A percentile compares a stretch with the other conserved stretches of the same genome.
phyloP scores from a whole-genome alignment of 2,113 vertebrate species.

The Egretta garzetta region DNA sequence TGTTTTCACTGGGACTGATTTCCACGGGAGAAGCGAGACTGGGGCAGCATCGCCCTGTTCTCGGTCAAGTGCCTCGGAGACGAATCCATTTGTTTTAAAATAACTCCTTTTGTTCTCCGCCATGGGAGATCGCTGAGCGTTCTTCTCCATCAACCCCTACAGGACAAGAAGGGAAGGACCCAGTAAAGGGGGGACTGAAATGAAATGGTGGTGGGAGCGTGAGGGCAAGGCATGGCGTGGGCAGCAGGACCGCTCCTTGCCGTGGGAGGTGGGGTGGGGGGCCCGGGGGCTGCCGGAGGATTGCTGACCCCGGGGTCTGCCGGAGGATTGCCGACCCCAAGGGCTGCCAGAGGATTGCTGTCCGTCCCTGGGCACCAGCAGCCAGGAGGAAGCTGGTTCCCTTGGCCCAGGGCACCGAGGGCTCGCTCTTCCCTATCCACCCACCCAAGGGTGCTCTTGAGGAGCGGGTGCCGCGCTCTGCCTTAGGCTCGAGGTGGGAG shows the following conservation, averaged over 20 bases:
- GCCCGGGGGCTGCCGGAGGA: background rate
- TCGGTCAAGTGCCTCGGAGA: fast-evolving
- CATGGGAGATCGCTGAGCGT: fast-evolving
- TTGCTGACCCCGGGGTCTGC: background rate
- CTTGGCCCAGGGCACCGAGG: background rate
- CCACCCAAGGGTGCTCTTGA: background rate
- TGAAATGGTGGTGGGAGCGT: background rate
- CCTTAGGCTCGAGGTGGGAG: background rate
- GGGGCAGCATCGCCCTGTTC: fast-evolving
- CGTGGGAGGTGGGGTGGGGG: background rate
- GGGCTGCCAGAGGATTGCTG: fast-evolving
- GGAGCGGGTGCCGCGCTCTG: background rate
- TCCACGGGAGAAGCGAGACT: background rate
- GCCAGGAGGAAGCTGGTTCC: background rate
- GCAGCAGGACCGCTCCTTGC: background rate
- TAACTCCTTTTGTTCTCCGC: background rate
- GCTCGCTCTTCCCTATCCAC: background rate
- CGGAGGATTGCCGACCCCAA: fast-evolving
- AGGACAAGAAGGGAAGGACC: background rate
- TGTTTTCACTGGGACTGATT: background rate
- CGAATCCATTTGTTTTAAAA: fast-evolving
- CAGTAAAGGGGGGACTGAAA: fast-evolving
- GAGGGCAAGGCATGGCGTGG: background rate
- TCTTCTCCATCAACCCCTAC: background rate
- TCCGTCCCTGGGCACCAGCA: background rate